Evolutionary conservation across 1,140 invertebrate genomes (phyloP), one percentile per base, ranked within the genome.

Genomic region (Triops cancriformis): DNA sequence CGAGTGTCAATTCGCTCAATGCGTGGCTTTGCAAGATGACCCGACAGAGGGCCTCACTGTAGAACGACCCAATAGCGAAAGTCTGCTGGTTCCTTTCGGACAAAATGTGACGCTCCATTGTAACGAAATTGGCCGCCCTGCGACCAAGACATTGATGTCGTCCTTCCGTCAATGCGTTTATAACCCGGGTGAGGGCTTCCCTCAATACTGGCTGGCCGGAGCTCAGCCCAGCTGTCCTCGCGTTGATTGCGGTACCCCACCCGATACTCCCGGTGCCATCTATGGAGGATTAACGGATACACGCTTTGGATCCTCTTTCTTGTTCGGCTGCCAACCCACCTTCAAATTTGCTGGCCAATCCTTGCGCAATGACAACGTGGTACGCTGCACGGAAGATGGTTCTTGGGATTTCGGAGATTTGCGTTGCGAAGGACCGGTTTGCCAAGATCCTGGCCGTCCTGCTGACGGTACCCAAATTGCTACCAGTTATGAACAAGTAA

Each of bases 341-440:
- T 98, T 98, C 83, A 95, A 94, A 82, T 84, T 98, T 27, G 95
- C 94, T 31, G 96, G 96, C 4, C 94, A 97, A 87, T 96, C 94
- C 0, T 92, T 90, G 43, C 91, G 91, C 80, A 92, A 95, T 80
- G 95, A 98, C 82, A 96, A 96, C 82, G 91, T 96, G 26, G 95
- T 98, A 0, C 83, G 88, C 75, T 98, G 96, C 85, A 92, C 93
- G 86, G 90, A 90, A 1, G 95, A 96, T 83, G 94, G 94, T 9
- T 91, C 94, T 75, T 98, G 97, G 97, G 97, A 98, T 85, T 97
- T 98, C 85, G 96, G 96, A 11, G 94, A 98, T 84, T 86, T 99
- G 23, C 88, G 95, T 73, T 99, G 97, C 83, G 95, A 98, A 87
- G 96, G 95, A 77, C 95, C 95, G 26, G 95, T 97, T 1, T 98